These are phyloP conservation scores for Tipula vernalis DNA, from an alignment of 2,888 invertebrate genomes.

Conservation along the genomic window DNA sequence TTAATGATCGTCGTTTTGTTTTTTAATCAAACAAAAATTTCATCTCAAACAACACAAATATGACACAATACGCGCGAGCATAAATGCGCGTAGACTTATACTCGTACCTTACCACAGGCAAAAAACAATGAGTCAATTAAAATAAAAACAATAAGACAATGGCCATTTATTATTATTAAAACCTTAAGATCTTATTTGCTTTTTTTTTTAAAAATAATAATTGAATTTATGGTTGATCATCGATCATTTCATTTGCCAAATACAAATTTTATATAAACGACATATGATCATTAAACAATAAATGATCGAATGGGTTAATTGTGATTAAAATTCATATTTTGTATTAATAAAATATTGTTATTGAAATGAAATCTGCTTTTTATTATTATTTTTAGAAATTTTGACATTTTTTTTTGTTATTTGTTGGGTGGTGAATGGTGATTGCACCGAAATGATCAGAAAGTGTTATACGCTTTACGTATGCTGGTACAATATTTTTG, in stretches of 20 bases:
- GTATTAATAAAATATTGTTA: neutral
- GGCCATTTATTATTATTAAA: neutral
- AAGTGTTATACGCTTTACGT: neutral
- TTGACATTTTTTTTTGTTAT: neutral
- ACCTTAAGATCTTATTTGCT: neutral
- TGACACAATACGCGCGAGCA: neutral
- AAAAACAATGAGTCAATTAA: neutral
- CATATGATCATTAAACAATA: neutral
- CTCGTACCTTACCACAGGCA: neutral
- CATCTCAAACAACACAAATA: neutral
- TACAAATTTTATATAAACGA: neutral
- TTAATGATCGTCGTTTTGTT: neutral
- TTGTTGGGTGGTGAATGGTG: neutral
- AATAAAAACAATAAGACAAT: conserved; percentile 4
- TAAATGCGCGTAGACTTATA: neutral
- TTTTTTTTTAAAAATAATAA: neutral
- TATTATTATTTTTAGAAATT: neutral
- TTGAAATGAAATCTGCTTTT: neutral
- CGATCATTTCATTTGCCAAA: neutral
- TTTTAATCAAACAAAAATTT: neutral
- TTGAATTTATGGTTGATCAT: neutral
- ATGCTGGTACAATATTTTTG: neutral
- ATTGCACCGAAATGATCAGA: neutral
- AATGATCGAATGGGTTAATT: neutral
- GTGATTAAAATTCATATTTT: neutral